These are phyloP conservation scores for Remorina albescens DNA, from an alignment of 2,797 vertebrate species.

Conservation along the genomic window DNA sequence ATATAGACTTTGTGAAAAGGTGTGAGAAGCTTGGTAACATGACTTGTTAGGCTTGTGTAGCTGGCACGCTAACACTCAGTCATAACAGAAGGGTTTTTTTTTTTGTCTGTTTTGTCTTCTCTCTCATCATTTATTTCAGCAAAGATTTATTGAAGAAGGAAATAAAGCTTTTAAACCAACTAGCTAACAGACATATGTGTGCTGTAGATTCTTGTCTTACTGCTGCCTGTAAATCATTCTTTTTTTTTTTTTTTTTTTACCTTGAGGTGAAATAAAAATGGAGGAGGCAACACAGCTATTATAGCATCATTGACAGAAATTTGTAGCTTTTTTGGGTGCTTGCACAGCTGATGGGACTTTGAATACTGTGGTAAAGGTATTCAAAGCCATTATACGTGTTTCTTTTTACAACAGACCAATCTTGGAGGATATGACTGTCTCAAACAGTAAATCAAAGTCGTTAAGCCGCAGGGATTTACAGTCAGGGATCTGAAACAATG, in stretches of 20 bases:
- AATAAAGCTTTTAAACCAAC: background rate
- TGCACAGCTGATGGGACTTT: no score
- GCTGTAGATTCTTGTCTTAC: background rate
- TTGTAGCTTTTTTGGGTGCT: background rate
- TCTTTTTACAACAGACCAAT: background rate
- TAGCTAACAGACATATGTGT: background rate
- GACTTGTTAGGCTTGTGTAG: background rate
- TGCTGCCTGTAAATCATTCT: background rate
- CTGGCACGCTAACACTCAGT: background rate
- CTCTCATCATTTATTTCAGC: background rate
- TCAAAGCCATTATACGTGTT: background rate
- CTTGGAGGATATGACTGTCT: background rate
- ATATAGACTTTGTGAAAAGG: background rate
- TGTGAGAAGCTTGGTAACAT: background rate
- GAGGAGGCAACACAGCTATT: no score
- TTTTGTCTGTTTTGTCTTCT: no score
- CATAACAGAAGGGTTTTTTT: no score
- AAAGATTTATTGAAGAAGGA: background rate
- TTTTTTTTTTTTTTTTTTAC: background rate
- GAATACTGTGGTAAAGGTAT: background rate
- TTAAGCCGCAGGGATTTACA: slow-evolving; percentile 29
- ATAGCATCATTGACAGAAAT: background rate
- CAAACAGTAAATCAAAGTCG: slow-evolving; percentile 25
- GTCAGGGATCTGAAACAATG: slow-evolving; percentile 23
- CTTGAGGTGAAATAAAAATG: background rate